These are phyloP conservation scores for Vollenhovia emeryi DNA, from an alignment of 1,140 invertebrate genomes.

Conservation along the genomic window DNA sequence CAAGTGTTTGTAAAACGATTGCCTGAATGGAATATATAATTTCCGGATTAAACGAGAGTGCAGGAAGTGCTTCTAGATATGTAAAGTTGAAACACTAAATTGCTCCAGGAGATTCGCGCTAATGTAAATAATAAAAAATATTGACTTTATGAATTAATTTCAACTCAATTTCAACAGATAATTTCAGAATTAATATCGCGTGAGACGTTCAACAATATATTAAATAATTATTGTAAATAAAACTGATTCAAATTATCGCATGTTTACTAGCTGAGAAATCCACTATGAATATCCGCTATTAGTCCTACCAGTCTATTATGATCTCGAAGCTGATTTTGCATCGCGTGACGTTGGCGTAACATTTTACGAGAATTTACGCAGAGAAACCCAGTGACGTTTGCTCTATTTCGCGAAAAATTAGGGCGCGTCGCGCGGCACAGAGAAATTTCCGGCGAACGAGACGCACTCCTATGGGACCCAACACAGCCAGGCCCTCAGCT, in stretches of 20 bases:
- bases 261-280: no score
- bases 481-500: constrained; percentile 78
- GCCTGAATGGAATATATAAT: background rate
- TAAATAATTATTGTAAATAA: background rate
- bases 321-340: no score
- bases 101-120: background rate
- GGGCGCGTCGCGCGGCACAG: constrained; percentile 41
- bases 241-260: no score
- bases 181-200: background rate
- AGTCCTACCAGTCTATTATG: no score
- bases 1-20: background rate
- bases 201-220: background rate
- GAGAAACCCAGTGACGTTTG: constrained; percentile 71
- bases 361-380: no score
- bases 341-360: no score
- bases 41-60: background rate
- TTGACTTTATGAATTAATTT: background rate
- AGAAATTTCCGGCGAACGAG: constrained; percentile 78
- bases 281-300: background rate
- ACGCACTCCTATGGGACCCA: constrained; percentile 70
- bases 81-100: background rate
- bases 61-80: background rate
- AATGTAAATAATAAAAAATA: background rate
- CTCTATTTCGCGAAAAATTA: constrained; percentile 80
- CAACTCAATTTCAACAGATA: background rate